phyloP scores from a whole-genome alignment of 2,113 vertebrate species.

The Pogona vitticeps region DNA sequence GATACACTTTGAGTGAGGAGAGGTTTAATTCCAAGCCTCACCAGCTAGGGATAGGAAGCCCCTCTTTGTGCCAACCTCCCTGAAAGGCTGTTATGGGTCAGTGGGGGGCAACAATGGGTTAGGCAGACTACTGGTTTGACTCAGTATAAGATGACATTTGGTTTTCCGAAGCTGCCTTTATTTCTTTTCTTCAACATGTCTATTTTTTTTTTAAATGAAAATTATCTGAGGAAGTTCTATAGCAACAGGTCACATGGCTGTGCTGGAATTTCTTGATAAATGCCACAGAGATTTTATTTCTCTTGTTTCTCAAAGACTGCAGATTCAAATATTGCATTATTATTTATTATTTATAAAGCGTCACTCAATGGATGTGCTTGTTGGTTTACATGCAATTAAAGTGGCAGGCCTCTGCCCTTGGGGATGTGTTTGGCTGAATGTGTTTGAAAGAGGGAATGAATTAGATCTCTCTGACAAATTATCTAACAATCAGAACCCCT shows the following conservation, averaged over 20 bases:
- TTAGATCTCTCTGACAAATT: conserved; percentile 32
- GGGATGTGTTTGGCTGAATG: neutral
- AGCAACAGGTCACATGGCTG: conserved; percentile 3
- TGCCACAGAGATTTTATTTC: neutral
- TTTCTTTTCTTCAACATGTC: too few species aligned
- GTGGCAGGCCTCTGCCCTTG: neutral
- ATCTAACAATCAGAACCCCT: conserved; percentile 45
- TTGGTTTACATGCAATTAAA: conserved; percentile 21
- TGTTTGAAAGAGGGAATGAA: conserved; percentile 19
- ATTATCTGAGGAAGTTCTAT: conserved; percentile 24
- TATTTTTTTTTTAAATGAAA: too few species aligned
- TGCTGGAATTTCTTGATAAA: neutral
- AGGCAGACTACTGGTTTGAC: too few species aligned
- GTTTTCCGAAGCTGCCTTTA: neutral
- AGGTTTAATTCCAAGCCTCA: too few species aligned
- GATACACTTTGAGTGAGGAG: too few species aligned
- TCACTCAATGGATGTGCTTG: neutral
- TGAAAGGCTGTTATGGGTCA: too few species aligned
- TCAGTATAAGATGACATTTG: neutral
- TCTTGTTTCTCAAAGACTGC: neutral
- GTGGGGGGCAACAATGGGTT: too few species aligned
- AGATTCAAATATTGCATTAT: neutral
- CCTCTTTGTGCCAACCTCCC: too few species aligned
- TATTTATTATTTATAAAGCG: conserved; percentile 11
- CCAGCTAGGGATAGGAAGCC: too few species aligned